A percentile compares a stretch with the other conserved stretches of the same genome.
Conservation (phyloP, 2,888 invertebrate genomes). For the Drosophila melanosoma region DNA sequence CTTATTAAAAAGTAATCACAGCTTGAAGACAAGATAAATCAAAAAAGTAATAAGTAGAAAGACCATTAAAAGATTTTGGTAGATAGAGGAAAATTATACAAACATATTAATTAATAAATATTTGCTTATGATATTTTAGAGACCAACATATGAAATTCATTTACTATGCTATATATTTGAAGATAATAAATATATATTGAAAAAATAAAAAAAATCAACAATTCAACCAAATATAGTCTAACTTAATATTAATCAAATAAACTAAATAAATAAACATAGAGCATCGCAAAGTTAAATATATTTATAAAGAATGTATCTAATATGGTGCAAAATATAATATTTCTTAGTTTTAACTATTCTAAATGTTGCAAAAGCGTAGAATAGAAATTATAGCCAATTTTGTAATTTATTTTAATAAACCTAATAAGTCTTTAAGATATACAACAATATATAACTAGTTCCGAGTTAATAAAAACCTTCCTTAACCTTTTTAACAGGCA, state of each 20-base stretch:
- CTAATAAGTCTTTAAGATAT: not conserved
- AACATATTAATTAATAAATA: not conserved
- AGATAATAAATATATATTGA: not conserved
- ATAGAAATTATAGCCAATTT: not conserved
- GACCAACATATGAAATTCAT: not conserved
- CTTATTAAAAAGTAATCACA: not conserved
- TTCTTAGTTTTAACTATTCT: not conserved
- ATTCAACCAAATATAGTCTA: not conserved
- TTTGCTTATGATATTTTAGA: not conserved
- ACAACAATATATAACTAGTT: not conserved
- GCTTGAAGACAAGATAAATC: not conserved
- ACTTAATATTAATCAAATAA: not conserved
- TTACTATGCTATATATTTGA: not conserved
- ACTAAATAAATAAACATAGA: not conserved
- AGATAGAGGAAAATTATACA: not conserved
- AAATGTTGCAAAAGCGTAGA: not conserved
- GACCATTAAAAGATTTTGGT: fast-evolving
- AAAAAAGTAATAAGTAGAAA: not conserved
- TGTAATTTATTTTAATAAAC: not conserved
- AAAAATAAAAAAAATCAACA: too few relatives aligned
- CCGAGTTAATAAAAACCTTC: not conserved
- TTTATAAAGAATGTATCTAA: not conserved
- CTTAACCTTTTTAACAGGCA: not conserved
- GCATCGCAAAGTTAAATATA: not conserved
- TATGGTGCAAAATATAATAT: not conserved